Base-by-base conservation (phyloP, 2,113 vertebrate species). In the Amphilophus citrinellus region DNA sequence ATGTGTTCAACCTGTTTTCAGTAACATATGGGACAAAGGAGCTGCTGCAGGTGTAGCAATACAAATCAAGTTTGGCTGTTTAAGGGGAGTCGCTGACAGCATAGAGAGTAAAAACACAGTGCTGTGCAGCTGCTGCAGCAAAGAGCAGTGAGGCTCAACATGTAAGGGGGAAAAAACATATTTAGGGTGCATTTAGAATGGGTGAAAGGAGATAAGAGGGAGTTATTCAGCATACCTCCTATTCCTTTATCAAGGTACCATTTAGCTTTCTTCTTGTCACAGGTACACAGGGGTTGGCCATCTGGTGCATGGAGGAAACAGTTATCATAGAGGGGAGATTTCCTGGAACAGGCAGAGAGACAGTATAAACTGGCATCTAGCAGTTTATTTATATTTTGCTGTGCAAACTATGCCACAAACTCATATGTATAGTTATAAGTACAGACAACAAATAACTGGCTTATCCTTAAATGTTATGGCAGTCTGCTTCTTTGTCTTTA, bases 231-330 rank as follows among this genome's bases (percentile, higher is more conserved):
- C 47, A 57, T 79, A 99, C 98, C 98, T 97, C 97, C 98, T 63
- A 99, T 99, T 77, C 97, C 98, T 95, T 99, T 99, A 90, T 99
- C 97, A 83, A 99, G 95, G 92, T 99, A 99, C 98, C 98, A 99
- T 81, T 98, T 97, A 85, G 98, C 98, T 89, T 99, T 99, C 94
- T 98, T 99, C 92, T 98, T 97, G 94, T 99, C 98, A 83, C 98
- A 99, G 22, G 98, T 99, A 80, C 98, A 99, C 44, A 99, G 96
- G 1, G 98, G 98, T 84, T 99, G 98, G 44, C 97, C 98, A 20
- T 99, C 98, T 6, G 98, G 98, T 1, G 98, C 98, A 7, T 99
- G 96, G 42, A 99, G 97, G 91, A 98, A 99, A 92, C 98, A 99
- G 96, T 99, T 99, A 89, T 99, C 98, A 71, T 99, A 99, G 18